These are phyloP conservation scores for Dasypolia templi DNA, from an alignment of 2,888 invertebrate genomes.

Conservation along the genomic window DNA sequence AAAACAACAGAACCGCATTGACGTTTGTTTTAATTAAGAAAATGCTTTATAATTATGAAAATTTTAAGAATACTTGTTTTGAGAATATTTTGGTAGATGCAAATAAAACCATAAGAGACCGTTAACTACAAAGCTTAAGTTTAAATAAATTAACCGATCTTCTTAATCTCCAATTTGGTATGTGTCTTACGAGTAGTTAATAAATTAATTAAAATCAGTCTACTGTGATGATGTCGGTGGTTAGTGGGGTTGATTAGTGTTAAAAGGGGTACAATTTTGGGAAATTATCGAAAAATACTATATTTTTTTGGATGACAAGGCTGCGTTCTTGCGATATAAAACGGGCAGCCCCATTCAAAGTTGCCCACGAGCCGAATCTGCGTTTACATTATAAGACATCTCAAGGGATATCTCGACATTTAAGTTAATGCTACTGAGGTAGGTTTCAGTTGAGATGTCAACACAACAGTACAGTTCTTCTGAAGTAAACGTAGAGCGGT, in stretches of 20 bases:
- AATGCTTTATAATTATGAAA: background rate
- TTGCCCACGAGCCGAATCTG: too few relatives aligned
- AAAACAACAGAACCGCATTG: background rate
- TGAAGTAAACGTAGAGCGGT: too few relatives aligned
- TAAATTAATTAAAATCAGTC: conserved; percentile 86
- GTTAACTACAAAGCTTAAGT: conserved; percentile 52
- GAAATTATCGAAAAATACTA: background rate
- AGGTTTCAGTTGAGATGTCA: too few relatives aligned
- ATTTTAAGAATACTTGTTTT: too few relatives aligned
- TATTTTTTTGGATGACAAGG: background rate
- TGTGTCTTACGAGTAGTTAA: conserved; percentile 79
- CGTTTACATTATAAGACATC: background rate
- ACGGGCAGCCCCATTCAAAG: background rate
- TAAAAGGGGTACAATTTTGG: background rate
- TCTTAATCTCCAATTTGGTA: conserved; percentile 83
- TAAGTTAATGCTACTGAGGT: background rate
- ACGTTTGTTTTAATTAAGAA: background rate
- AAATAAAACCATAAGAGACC: conserved; percentile 24
- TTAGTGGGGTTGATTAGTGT: conserved; percentile 67
- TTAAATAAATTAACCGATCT: conserved; percentile 59
- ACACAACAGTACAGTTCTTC: too few relatives aligned
- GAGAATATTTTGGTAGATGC: conserved; percentile 23
- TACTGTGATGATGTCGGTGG: conserved; percentile 83
- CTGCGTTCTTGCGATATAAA: conserved; percentile 5
- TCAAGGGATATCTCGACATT: background rate